These are phyloP conservation scores for Pterocles orientalis DNA, from an alignment of 2,113 vertebrate genomes.

Conservation along the genomic window DNA sequence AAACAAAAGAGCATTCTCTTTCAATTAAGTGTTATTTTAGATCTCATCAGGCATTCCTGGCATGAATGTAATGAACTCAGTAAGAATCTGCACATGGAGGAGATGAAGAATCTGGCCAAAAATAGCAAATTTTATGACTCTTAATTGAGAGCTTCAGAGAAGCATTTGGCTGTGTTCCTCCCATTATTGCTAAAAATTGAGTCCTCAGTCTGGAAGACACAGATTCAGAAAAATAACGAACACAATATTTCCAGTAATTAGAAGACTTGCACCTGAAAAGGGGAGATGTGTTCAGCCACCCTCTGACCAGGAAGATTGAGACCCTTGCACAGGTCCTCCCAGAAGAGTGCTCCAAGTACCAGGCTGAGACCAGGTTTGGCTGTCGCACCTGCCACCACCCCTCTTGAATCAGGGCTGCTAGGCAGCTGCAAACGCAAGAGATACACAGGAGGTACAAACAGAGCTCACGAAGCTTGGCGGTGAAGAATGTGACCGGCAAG, in stretches of 20 bases:
- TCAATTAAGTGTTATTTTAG: not conserved
- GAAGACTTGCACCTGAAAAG: not conserved
- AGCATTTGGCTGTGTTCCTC: not conserved
- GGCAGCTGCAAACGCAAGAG: not conserved
- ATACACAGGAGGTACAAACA: not conserved
- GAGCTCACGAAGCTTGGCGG: rapidly evolving
- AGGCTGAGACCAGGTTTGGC: not conserved
- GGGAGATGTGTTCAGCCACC: not conserved
- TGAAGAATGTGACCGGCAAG: not conserved
- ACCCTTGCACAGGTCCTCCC: not conserved
- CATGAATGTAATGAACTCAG: not conserved
- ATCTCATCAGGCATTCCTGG: not conserved
- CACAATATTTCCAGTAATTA: not conserved
- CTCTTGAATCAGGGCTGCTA: not conserved
- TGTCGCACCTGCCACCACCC: rapidly evolving
- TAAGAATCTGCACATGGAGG: not conserved
- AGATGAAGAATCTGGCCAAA: not conserved
- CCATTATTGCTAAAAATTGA: not conserved
- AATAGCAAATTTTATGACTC: not conserved
- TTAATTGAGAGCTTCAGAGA: not conserved
- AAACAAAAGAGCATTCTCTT: not conserved
- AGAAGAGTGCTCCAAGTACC: not conserved
- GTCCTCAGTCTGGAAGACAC: not conserved
- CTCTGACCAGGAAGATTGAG: not conserved
- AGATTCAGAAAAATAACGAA: not conserved